Base-by-base conservation (phyloP, 1,140 invertebrate species). In the Drosophila funebris region DNA sequence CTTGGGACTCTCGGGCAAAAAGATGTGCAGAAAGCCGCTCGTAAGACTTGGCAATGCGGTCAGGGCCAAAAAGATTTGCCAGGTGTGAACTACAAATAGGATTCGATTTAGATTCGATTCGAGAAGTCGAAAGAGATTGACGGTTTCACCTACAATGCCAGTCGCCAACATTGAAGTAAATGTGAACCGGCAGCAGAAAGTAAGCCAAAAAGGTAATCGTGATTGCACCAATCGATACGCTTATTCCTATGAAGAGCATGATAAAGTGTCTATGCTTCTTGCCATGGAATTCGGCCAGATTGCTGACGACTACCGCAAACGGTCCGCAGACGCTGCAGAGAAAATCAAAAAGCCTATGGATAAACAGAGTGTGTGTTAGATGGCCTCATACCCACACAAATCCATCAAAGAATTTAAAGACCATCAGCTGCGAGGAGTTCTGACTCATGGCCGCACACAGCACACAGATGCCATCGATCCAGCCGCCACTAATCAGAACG, bases 1-100 rank as follows among this genome's bases (percentile, higher is more conserved):
- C 91, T 96, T 97, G 13, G 96, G 96, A 84, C 95, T 96, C 87
- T 97, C 96, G 0, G 96, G 95, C 11, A 96, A 92, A 71, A 95
- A 95, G n/a, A 94, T 92, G 57, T 96, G 93, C 1, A 93, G 90
- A 5, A 94, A 64, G 0, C 94, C 94, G 3, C 94, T 94, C 1
- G 95, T 66, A 0, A 97, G 68, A 6, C 94, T 94, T 2, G 96
- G 95, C 18, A 96, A 16, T 0, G 94, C 94, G 53, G 94, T 93
- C 0, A 93, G 53, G 0, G 94, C 92, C 0, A 97, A 83, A 90
- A 95, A 97, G 4, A 97, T 91, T 52, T 96, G 94, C 96, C 96
- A 97, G 94, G 95, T 80, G 94, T 94, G 2, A 94, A 76, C 95
- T 95, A 44, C 9, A 22, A 22, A 62, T 20, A n/a, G 5, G 29